These are phyloP conservation scores for Amazona guildingii DNA, from an alignment of 2,113 vertebrate genomes.

Conservation along the genomic window DNA sequence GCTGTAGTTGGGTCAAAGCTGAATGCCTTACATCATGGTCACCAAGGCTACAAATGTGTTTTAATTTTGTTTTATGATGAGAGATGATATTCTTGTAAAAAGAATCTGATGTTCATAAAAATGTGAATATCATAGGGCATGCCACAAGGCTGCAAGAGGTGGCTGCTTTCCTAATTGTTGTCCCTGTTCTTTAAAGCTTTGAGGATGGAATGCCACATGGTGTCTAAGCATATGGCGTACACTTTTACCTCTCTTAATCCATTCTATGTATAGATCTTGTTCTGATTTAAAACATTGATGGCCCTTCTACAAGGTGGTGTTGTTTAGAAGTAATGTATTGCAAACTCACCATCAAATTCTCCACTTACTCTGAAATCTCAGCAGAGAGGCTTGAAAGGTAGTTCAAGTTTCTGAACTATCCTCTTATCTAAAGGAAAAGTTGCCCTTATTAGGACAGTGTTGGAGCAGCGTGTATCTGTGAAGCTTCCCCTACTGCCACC, in stretches of 20 bases:
- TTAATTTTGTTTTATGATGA: not conserved
- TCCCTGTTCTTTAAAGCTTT: not conserved
- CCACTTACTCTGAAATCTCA: not conserved
- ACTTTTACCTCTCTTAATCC: conserved; percentile 8
- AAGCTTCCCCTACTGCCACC: not conserved
- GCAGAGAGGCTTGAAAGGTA: not conserved
- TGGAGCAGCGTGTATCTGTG: not conserved
- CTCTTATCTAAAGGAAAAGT: not conserved
- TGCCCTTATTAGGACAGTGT: not conserved
- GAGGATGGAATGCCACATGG: not conserved
- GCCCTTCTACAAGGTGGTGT: not conserved
- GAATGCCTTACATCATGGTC: not conserved
- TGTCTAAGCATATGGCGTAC: not conserved
- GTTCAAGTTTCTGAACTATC: not conserved
- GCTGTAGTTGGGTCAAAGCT: not conserved
- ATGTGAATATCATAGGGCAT: not conserved
- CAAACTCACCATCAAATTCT: not conserved
- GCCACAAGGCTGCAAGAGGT: not conserved
- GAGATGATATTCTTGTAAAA: not conserved
- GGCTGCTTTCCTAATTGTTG: not conserved
- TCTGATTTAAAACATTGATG: not conserved
- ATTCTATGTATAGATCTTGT: not conserved
- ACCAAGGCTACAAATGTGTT: not conserved
- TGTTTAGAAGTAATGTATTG: not conserved
- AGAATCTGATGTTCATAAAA: not conserved